Evolutionary conservation across 2,797 vertebrate genomes (phyloP).

Genomic region (Phyllotis vaccarum): DNA sequence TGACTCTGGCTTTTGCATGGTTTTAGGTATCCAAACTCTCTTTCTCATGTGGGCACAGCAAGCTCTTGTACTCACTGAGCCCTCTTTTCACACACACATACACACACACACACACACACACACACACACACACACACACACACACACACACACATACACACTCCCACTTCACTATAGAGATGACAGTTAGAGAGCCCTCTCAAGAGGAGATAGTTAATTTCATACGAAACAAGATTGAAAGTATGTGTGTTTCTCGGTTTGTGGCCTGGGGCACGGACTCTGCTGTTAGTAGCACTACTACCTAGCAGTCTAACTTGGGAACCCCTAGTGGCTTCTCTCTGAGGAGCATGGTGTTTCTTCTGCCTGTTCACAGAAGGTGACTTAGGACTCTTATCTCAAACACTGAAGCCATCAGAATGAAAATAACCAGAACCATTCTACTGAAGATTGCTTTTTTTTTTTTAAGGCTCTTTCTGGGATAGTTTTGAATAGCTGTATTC

Average conservation of each 20-base stretch:
- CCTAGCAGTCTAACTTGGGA: not conserved
- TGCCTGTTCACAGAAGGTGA: not conserved
- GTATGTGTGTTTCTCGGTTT: not conserved
- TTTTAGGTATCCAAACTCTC: not conserved
- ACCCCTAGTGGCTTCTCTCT: not conserved
- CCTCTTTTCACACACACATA: not conserved
- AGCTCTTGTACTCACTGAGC: not conserved
- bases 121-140: not conserved
- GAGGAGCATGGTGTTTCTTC: not conserved
- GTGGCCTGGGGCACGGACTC: not conserved
- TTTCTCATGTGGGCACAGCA: not conserved
- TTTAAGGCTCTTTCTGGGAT: not conserved
- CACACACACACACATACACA: accelerated
- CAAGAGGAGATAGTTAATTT: too few relatives aligned
- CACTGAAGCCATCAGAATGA: not conserved
- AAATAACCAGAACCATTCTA: conserved; percentile 6
- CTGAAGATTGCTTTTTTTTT: not conserved
- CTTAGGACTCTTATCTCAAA: not conserved
- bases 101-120: too few relatives aligned
- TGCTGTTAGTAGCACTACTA: not conserved
- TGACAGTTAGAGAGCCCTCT: not conserved
- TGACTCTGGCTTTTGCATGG: not conserved
- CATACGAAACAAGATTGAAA: not conserved
- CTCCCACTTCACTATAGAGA: too few relatives aligned
- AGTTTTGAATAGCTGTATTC: not conserved